Conservation (phyloP, 2,888 invertebrate species). For the Ochropacha duplaris region DNA sequence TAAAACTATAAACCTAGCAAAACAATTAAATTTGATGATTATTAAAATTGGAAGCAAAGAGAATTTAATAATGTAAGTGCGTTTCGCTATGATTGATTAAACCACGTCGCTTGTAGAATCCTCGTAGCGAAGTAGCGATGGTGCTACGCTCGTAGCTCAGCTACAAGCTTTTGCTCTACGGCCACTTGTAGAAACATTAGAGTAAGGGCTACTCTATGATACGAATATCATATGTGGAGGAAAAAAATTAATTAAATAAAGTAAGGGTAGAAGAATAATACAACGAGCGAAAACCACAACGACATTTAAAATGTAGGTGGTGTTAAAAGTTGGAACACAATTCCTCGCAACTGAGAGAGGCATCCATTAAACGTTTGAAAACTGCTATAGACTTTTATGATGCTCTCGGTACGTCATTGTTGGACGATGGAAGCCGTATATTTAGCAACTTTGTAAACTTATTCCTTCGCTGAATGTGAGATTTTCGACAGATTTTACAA, state of each 20-base stretch:
- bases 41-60: background rate
- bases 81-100: background rate
- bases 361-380: conserved; percentile 48
- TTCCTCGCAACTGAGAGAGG: conserved; percentile 35
- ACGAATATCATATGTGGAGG: no score
- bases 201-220: no score
- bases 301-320: conserved; percentile 31
- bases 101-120: background rate
- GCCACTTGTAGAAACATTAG: background rate
- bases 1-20: no score
- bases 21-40: background rate
- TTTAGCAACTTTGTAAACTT: conserved; percentile 52
- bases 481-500: conserved; percentile 1
- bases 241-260: background rate
- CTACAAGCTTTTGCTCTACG: background rate
- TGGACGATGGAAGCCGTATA: conserved; percentile 40
- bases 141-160: background rate
- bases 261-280: background rate
- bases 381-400: conserved; percentile 55
- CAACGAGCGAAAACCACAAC: conserved; percentile 22
- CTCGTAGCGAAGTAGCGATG: background rate
- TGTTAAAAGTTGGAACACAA: conserved; percentile 39
- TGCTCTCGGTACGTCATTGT: conserved; percentile 44
- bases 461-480: conserved; percentile 19
- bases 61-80: background rate